Evolutionary conservation across 2,888 invertebrate species (phyloP), one percentile per base, ranked within the genome.

Genomic region (Pammene aurita): DNA sequence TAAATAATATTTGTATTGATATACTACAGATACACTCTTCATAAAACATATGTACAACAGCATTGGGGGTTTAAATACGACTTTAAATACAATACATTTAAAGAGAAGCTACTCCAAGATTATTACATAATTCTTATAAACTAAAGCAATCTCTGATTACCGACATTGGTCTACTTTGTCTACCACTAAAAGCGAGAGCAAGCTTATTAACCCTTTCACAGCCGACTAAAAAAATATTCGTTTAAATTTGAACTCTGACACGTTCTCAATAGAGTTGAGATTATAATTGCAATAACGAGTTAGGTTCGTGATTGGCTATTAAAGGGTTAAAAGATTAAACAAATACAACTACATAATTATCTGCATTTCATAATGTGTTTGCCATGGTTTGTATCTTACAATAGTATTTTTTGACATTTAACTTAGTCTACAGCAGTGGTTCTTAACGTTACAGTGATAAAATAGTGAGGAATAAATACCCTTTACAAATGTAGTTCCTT

Each of bases 101-200:
- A 54, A 54, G n/a, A 26, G 13, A 26, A 54, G 34, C 34, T 54
- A 54, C 54, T 54, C 7, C n/a, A 13, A 13, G 54, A 54, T 34
- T 52, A 52, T 14, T 18, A 11, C 14, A 50, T 34, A 54, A 2
- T 34, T 54, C 54, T 54, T 54, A 54, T 34, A 35, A n/a, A 54
- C 50, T 26, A 54, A 54, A 54, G 54, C 54, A 34, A 54, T 54
- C 34, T 54, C 54, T 7, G 54, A n/a, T 54, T 54, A 54, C 11
- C 34, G 34, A 54, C 13, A 34, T 54, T n/a, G 26, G 54, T 54
- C 54, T 54, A 54, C 34, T 9, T 54, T 26, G 26, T 34, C 54
- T 54, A 54, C 7, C 1, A 26, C 52, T 54, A 54, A 34, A 54
- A 54, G 34, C 34, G 34, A 54, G 54, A 54, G 34, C 50, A 11